These are phyloP conservation scores for Diplolepis rosae DNA, from an alignment of 2,888 invertebrate species.

Conservation along the genomic window DNA sequence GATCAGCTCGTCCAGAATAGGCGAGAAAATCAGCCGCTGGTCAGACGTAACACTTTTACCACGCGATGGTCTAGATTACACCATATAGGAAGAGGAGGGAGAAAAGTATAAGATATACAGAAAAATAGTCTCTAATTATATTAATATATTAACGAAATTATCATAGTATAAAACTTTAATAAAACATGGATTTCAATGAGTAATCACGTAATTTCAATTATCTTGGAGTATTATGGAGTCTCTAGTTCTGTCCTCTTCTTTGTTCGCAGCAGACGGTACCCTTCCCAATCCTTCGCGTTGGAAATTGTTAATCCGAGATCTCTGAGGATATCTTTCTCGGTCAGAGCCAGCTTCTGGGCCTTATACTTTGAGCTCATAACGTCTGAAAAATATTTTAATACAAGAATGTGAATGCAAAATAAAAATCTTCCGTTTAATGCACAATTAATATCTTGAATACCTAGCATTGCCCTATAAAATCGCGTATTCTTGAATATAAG, in stretches of 20 bases:
- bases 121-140: too few relatives aligned
- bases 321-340: not conserved
- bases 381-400: not conserved
- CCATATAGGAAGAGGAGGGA: too few relatives aligned
- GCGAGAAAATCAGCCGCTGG: too few relatives aligned
- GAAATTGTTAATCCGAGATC: not conserved
- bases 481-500: not conserved
- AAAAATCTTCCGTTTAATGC: not conserved
- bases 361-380: not conserved
- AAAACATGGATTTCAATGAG: too few relatives aligned
- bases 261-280: not conserved
- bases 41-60: too few relatives aligned
- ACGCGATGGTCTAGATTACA: too few relatives aligned
- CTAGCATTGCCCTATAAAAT: not conserved
- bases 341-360: not conserved
- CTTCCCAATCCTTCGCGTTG: not conserved
- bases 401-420: not conserved
- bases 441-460: not conserved
- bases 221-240: not conserved
- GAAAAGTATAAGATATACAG: too few relatives aligned
- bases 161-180: too few relatives aligned
- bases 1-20: too few relatives aligned
- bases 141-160: too few relatives aligned
- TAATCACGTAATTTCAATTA: too few relatives aligned
- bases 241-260: not conserved